Evolutionary conservation across 2,797 vertebrate species (phyloP), one percentile per base, ranked within the genome.

Genomic region (Sparidentex hasta): DNA sequence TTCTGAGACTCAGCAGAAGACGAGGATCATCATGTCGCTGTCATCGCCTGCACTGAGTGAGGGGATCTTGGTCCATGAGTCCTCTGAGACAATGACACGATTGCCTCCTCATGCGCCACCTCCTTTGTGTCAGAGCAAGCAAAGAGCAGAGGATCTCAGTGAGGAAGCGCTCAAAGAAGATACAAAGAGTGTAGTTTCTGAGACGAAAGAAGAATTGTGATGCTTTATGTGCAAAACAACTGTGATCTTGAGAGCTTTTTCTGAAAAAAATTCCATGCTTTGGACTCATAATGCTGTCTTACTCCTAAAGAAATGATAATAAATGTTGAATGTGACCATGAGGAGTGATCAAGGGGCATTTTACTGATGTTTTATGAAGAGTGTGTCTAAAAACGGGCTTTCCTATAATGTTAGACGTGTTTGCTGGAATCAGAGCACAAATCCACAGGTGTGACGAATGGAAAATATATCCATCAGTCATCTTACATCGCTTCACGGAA

Each of bases 191-290:
- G 52, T 4, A 29, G 38, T 18, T 29, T 20, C 7, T 23, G 23
- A 65, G 11, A 58, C 0, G 16, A 73, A 86, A 81, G 65, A 74
- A 71, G 59, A 89, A 82, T 11, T 52, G n/a, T 78, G 74, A 84
- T 2, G 9, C 17, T 52, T 55, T n/a, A 7, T 11, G 13, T 47
- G 57, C 65, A 84, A 75, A 38, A 74, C 44, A 73, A 18, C 61
- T 59, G 54, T 3, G 25, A 54, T 44, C 33, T 54, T 14, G 71
- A 82, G 25, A 62, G 29, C 50, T 62, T 9, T 52, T 18, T 18
- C 8, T 38, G 9, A 38, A 43, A 9, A 48, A 48, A 25, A 46
- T 25, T 51, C 20, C 16, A 54, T 27, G 29, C 21, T 18, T 58
- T 12, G 2, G 13, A 77, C 51, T 73, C 27, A 17, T 75, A 64